Base-by-base conservation (phyloP, 2,113 vertebrate genomes). In the Verasper variegatus region DNA sequence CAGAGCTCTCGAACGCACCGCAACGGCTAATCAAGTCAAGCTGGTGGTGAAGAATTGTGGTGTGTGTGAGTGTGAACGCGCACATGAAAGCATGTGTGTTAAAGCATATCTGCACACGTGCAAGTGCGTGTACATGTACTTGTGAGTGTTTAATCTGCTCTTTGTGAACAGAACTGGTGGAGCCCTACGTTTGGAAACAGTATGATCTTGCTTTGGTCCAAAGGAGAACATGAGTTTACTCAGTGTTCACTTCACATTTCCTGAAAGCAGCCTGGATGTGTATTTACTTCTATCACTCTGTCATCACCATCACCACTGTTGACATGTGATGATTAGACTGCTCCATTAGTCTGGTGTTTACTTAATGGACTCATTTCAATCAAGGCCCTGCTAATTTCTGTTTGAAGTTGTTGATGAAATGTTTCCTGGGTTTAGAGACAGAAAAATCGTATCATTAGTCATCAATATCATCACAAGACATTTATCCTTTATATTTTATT, bases 11-110 rank as follows among this genome's bases (percentile, higher is more conserved):
- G 57, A 26, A 47, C 66, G 62, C 73, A 67, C 75, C 10, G 55
- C 78, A 72, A 70, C 71, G 51, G 76, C 76, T 85, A 92, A 90
- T 90, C 82, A 76, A 88, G 79, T 82, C 89, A 90, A 87, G 86
- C 80, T 86, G 87, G 81, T 49, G 81, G 62, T 3, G 1, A 58
- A 70, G 71, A 78, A 72, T 10, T 47, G 65, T n/a, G 64, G 68
- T 31, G 71, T 23, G 60, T 52, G 57, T 21, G 31, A 31, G 77
- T 78, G 74, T 58, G 71, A 63, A 78, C 78, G 67, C 45, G 40
- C 47, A 52, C 47, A 31, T 63, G 64, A n/a, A 62, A 83, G 79
- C 45, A 72, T 37, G 49, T 81, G 66, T 62, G 47, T 66, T 56
- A 54, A 74, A 71, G 67, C 49, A 14, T 76, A 61, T 68, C 66